phyloP scores from a whole-genome alignment of 2,797 vertebrate species.

The Poecilia picta region DNA sequence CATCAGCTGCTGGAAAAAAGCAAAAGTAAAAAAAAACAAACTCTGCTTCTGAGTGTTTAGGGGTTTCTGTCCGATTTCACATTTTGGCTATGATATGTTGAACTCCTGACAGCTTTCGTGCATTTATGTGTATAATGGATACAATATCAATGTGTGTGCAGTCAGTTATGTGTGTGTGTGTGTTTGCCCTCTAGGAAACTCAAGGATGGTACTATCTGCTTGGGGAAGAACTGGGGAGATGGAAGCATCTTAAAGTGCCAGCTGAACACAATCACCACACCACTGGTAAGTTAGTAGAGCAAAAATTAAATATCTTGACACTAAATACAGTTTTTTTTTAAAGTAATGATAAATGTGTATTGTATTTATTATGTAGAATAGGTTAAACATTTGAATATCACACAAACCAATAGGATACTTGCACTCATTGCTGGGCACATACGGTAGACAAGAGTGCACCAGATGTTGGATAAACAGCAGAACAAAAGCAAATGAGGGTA shows the following conservation, averaged over 20 bases:
- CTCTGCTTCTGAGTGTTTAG: slow-evolving; percentile 7
- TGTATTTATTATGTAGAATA: background rate
- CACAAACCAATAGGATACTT: background rate
- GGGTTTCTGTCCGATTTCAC: slow-evolving; percentile 19
- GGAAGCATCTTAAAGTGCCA: slow-evolving; percentile 90
- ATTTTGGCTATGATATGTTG: slow-evolving; percentile 47
- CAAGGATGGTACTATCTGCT: slow-evolving; percentile 92
- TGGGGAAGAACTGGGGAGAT: slow-evolving; percentile 85
- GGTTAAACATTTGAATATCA: background rate
- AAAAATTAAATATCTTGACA: background rate
- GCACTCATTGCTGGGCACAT: background rate
- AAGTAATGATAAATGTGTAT: background rate
- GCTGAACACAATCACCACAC: slow-evolving; percentile 57
- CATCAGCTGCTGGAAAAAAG: slow-evolving; percentile 69
- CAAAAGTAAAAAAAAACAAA: slow-evolving; percentile 37
- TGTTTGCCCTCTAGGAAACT: slow-evolving; percentile 78
- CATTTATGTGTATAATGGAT: background rate
- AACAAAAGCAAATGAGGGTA: background rate
- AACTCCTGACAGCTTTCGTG: slow-evolving; percentile 13
- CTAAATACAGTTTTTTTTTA: background rate
- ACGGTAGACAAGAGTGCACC: background rate
- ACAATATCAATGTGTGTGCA: background rate
- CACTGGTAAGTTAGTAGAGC: slow-evolving; percentile 57
- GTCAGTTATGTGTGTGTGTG: slow-evolving; percentile 16
- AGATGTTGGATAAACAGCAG: background rate